Evolutionary conservation across 2,797 vertebrate genomes (phyloP).

Genomic region (Yasuhikotakia modesta): DNA sequence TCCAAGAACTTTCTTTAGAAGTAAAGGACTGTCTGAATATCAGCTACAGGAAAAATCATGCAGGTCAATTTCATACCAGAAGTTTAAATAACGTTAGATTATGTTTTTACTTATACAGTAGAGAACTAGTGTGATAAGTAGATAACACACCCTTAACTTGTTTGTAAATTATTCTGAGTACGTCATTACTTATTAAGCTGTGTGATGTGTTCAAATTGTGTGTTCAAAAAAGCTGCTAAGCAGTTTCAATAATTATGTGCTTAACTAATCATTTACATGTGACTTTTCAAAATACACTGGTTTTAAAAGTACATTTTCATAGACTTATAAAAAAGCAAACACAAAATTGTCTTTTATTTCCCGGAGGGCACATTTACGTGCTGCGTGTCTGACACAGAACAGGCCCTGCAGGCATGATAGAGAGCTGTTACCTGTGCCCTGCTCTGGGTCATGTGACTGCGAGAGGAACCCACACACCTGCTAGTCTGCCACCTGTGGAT

Average conservation of each 20-base stretch:
- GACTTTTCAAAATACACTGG: neutral
- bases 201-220: neutral
- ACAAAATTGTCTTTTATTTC: neutral
- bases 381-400: conserved; percentile 29
- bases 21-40: too few species aligned
- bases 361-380: conserved; percentile 6
- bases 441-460: conserved; percentile 16
- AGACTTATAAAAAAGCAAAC: conserved; percentile 21
- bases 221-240: neutral
- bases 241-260: neutral
- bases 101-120: too few species aligned
- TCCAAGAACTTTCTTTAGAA: too few species aligned
- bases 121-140: too few species aligned
- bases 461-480: conserved; percentile 15
- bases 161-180: neutral
- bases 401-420: conserved; percentile 28
- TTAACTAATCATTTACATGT: conserved; percentile 19
- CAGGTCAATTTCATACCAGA: too few species aligned
- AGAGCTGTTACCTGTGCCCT: conserved; percentile 41
- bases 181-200: neutral
- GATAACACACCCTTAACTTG: neutral
- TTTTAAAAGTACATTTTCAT: neutral
- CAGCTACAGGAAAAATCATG: too few species aligned
- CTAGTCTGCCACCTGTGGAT: conserved; percentile 40
- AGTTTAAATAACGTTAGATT: too few species aligned